Percentiles rank a stretch among this genome's conserved stretches.
phyloP scores from a whole-genome alignment of 2,113 vertebrate genomes.

The Pandion haliaetus region DNA sequence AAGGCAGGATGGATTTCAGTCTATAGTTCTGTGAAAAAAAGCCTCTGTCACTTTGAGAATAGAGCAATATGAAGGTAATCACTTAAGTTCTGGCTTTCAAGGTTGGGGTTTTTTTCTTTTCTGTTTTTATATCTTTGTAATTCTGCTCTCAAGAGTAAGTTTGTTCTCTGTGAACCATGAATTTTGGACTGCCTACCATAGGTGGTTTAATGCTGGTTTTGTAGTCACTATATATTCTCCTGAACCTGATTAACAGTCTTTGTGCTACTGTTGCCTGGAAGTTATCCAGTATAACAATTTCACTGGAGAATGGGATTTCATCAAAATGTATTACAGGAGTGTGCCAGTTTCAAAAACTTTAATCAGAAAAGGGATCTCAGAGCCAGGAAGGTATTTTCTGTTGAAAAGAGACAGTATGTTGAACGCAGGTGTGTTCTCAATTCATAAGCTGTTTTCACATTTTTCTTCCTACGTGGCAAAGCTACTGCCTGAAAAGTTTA shows the following conservation, averaged over 20 bases:
- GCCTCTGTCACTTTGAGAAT: background rate
- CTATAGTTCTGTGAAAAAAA: background rate
- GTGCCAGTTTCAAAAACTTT: conserved; percentile 38
- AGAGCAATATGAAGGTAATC: background rate
- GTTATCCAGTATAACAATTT: conserved; percentile 28
- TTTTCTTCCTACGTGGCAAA: background rate
- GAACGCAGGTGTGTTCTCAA: background rate
- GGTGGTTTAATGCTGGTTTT: conserved; percentile 7
- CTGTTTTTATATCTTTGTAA: background rate
- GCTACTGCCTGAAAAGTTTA: background rate
- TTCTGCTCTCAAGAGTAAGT: conserved; percentile 10
- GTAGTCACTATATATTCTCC: conserved; percentile 1
- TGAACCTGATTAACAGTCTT: conserved; percentile 38
- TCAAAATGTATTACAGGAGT: conserved; percentile 32
- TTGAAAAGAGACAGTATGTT: background rate
- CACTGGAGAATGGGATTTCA: conserved; percentile 45
- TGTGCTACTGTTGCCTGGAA: background rate
- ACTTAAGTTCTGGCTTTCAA: background rate
- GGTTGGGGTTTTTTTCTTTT: accelerated
- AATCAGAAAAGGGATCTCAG: conserved; percentile 34
- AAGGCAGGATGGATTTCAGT: background rate
- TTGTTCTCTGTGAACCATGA: conserved; percentile 16
- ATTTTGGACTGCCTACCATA: background rate
- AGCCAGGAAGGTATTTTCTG: background rate
- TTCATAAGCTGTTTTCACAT: background rate